A percentile compares a stretch with the other conserved stretches of the same genome.
Evolutionary conservation across 2,888 invertebrate genomes (phyloP).

Genomic region (Muschampia plurimacula): DNA sequence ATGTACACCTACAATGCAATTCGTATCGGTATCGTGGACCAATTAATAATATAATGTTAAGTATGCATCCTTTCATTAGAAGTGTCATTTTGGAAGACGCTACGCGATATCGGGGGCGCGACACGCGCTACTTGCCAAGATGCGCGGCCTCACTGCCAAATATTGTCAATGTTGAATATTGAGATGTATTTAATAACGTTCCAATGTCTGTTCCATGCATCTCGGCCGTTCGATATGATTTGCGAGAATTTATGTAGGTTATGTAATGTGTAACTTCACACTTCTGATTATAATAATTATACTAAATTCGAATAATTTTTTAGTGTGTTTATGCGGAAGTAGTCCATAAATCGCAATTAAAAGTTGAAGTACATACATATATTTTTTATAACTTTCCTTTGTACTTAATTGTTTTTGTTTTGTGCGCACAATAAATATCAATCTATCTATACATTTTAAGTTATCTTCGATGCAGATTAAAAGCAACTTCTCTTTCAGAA

Average conservation of each 20-base stretch:
- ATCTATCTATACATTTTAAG: too few relatives aligned
- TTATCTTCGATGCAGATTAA: too few relatives aligned
- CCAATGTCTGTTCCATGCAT: conserved; percentile 7
- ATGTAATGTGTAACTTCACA: not conserved
- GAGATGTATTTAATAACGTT: conserved; percentile 26
- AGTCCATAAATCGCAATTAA: too few relatives aligned
- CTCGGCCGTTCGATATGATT: conserved; percentile 9
- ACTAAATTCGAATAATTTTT: too few relatives aligned
- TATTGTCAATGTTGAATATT: conserved; percentile 41
- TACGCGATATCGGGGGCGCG: conserved; percentile 37
- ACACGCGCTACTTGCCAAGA: conserved; percentile 34
- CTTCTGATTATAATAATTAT: not conserved
- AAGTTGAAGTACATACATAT: too few relatives aligned
- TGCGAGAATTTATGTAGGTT: not conserved
- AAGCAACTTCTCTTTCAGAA: too few relatives aligned
- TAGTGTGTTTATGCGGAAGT: too few relatives aligned
- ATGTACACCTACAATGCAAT: conserved; percentile 1
- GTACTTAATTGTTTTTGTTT: too few relatives aligned
- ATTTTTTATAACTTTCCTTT: too few relatives aligned
- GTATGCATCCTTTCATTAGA: conserved; percentile 39
- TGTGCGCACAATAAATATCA: too few relatives aligned
- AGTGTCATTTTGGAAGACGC: conserved; percentile 37
- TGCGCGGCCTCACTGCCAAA: conserved; percentile 38
- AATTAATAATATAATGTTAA: conserved; percentile 33
- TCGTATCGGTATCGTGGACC: conserved; percentile 15